Base-by-base conservation (phyloP, 2,888 invertebrate genomes). In the Lasioglossum villosulum region DNA sequence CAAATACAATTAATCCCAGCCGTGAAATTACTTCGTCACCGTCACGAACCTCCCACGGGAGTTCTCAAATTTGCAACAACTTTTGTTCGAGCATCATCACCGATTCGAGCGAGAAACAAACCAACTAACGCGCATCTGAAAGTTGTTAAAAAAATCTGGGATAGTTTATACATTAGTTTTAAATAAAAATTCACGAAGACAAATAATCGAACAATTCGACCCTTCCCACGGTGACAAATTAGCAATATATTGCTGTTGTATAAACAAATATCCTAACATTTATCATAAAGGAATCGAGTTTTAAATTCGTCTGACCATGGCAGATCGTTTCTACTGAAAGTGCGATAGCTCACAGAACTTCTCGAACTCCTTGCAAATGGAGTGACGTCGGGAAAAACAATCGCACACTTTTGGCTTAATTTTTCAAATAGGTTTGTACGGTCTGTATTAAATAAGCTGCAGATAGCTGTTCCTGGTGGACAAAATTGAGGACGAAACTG, bases 1-100 rank as follows among this genome's bases (percentile, higher is more conserved):
- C 85, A 81, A 82, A 84, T 75, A 73, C 75, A 77, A 86, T 89
- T 84, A 83, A 87, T 75, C 56, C 63, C 42, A 30, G 63, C 78
- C 70, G 77, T 74, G 74, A 78, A 78, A 82, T 86, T 78, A 79
- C 56, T 77, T 45, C 66, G 5, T 72, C 66, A 52, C 34, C 30
- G 68, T 59, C 74, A 4, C 68, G 52, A 27, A 34, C 63, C 45
- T 34, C 39, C 45, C 10, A 19, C 14, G 42, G 16, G 45, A 56
- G 23, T 39, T 23, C 30, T 8, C 45, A 34, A 34, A 48, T 73
- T 39, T 8, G 19, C 63, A 37, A 42, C 14, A n/a, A 63, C 45
- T 63, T 45, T 70, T 70, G 8, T 37, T 37, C 39, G 27, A 10
- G 39, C 14, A 5, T 39, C 23, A 14, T 39, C 16, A 0, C 5